Percentiles rank a stretch among this genome's conserved stretches.
Conservation (phyloP, 2,797 vertebrate species). For the Thripadectes ignobilis region DNA sequence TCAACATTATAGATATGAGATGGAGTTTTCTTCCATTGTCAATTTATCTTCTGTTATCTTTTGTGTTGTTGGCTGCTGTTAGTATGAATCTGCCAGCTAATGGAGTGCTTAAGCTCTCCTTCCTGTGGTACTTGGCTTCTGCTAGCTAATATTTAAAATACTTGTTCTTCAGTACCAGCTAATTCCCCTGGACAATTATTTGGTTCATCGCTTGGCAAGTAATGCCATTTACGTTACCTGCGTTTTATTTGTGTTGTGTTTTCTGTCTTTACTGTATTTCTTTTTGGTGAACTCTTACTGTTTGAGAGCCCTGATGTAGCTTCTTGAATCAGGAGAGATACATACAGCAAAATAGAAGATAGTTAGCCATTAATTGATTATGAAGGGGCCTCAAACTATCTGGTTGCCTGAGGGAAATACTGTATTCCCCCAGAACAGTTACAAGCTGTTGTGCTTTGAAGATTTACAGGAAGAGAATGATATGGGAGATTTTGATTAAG, state of each 20-base stretch:
- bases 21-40: not conserved
- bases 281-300: not conserved
- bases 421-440: not conserved
- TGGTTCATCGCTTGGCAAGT: not conserved
- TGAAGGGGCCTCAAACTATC: constrained; percentile 6
- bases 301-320: not conserved
- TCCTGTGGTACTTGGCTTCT: not conserved
- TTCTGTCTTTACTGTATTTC: not conserved
- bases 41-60: not conserved
- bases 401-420: constrained; percentile 10
- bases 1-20: not conserved
- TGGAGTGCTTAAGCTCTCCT: not conserved
- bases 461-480: constrained; percentile 40
- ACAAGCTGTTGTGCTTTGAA: constrained; percentile 44
- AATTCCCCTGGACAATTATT: not conserved
- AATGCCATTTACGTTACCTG: not conserved
- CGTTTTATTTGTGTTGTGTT: not conserved
- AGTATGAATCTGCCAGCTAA: not conserved
- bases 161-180: not conserved
- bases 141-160: not conserved
- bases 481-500: constrained; percentile 54
- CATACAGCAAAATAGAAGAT: not conserved
- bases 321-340: not conserved
- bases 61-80: not conserved
- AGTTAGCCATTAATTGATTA: constrained; percentile 39